These are phyloP conservation scores for Poeciliopsis turneri DNA, from an alignment of 2,797 vertebrate genomes.

Conservation along the genomic window DNA sequence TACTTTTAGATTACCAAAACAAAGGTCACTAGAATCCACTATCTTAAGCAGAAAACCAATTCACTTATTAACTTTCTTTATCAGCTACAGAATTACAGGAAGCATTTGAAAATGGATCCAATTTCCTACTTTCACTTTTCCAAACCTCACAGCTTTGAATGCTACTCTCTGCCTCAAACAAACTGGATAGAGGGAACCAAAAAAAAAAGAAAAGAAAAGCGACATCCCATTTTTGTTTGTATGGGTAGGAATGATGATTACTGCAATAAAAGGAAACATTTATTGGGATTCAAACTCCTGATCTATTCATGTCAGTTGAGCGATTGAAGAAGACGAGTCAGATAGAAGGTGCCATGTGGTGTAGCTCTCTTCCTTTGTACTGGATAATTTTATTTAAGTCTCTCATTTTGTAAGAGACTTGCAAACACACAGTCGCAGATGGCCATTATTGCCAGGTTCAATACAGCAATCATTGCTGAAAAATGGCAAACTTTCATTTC, in stretches of 20 bases:
- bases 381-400: conserved; percentile 13
- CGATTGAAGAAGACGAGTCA: conserved; percentile 51
- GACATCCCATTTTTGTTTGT: conserved; percentile 68
- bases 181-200: conserved; percentile 33
- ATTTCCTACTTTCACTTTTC: conserved; percentile 56
- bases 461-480: conserved; percentile 71
- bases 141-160: conserved; percentile 55
- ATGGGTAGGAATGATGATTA: conserved; percentile 69
- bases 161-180: conserved; percentile 38
- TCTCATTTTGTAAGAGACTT: conserved; percentile 36
- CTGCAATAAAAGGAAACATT: conserved; percentile 62
- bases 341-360: conserved; percentile 45
- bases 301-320: conserved; percentile 68
- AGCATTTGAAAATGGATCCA: conserved; percentile 70
- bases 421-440: conserved; percentile 35
- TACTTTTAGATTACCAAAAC: conserved; percentile 40
- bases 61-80: conserved; percentile 73
- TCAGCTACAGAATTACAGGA: conserved; percentile 68
- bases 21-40: conserved; percentile 28
- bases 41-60: conserved; percentile 59
- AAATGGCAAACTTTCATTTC: conserved; percentile 72
- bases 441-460: conserved; percentile 67
- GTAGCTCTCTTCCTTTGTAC: conserved; percentile 11
- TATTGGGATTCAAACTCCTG: conserved; percentile 69
- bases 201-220: conserved; percentile 18